Base-by-base conservation (phyloP, 2,888 invertebrate genomes). In the Lasiommata megera region DNA sequence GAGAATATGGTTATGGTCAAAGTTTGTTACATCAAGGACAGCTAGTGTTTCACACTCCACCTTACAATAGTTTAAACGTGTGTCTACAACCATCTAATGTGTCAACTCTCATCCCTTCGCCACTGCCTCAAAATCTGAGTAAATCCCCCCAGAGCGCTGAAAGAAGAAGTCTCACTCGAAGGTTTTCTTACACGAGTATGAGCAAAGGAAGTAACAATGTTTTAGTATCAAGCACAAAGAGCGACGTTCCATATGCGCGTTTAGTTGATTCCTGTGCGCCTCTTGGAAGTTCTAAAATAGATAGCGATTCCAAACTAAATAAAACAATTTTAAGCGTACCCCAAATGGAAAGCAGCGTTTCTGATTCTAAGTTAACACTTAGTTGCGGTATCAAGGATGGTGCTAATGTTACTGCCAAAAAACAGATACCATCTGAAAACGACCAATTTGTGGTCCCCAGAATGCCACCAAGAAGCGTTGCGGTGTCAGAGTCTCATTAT, bases 1-100 rank as follows among this genome's bases (percentile, higher is more conserved):
- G 95, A 69, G 97, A 97, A 76, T 96, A 94, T 69, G 98, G 98
- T 0, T 99, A 97, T 76, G 98, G 98, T 0, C 98, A 99, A 83
- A 98, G 98, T 75, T 94, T 99, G 69, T 86, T 99, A 17, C 97
- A 98, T 76, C 93, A 96, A 56, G 94, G 95, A 29, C 95, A 97
- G 78, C 87, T 98, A 7, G 95, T 98, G 44, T 98, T 98, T 79
- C 96, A 97, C 68, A 97, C 97, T 0, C 96, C 97, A 0, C 97
- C 97, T 0, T 97, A 97, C 72, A 96, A 95, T 67, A 92, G 94
- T 38, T 93, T 95, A 70, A 94, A 95, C 68, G 95, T 96, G 3
- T 93, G 94, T 8, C 81, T 96, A 5, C 95, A 96, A 77, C 96
- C 96, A 50, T 92, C 92, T 7, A 87, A 83, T 40, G 86, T 86